A percentile compares a stretch with the other conserved stretches of the same genome.
These are phyloP conservation scores for Gambusia holbrooki DNA, from an alignment of 2,113 vertebrate genomes.

Conservation along the genomic window DNA sequence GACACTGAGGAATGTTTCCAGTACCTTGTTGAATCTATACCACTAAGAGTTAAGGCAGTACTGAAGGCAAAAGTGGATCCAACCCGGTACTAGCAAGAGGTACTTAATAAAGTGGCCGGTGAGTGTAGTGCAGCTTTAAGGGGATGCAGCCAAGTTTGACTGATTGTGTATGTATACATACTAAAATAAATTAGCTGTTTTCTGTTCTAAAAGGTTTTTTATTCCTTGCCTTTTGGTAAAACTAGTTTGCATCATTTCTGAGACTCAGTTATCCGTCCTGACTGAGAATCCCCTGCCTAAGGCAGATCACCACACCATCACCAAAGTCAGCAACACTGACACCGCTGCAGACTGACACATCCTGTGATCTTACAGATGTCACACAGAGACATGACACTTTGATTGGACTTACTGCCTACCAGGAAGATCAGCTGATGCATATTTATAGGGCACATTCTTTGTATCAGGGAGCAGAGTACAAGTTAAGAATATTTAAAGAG, in stretches of 20 bases:
- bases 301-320: constrained; percentile 49
- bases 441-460: constrained; percentile 55
- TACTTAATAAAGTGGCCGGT: too few relatives aligned
- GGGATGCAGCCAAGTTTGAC: neutral
- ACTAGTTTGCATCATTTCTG: constrained; percentile 56
- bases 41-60: too few relatives aligned
- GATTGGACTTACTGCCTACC: constrained; percentile 54
- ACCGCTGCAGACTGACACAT: constrained; percentile 46
- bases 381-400: constrained; percentile 47
- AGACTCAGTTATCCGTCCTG: constrained; percentile 31
- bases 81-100: too few relatives aligned
- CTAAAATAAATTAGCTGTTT: too few relatives aligned
- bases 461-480: constrained; percentile 33
- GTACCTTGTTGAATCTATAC: too few relatives aligned
- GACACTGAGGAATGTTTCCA: too few relatives aligned
- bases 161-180: neutral
- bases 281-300: constrained; percentile 52
- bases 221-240: constrained; percentile 42
- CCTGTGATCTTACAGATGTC: constrained; percentile 60
- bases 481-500: constrained; percentile 65
- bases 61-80: too few relatives aligned
- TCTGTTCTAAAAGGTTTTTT: neutral
- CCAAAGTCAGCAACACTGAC: constrained; percentile 45
- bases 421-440: constrained; percentile 58
- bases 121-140: too few relatives aligned